These are phyloP conservation scores for Rhinichthys osculus DNA, from an alignment of 2,797 vertebrate species.

Conservation along the genomic window DNA sequence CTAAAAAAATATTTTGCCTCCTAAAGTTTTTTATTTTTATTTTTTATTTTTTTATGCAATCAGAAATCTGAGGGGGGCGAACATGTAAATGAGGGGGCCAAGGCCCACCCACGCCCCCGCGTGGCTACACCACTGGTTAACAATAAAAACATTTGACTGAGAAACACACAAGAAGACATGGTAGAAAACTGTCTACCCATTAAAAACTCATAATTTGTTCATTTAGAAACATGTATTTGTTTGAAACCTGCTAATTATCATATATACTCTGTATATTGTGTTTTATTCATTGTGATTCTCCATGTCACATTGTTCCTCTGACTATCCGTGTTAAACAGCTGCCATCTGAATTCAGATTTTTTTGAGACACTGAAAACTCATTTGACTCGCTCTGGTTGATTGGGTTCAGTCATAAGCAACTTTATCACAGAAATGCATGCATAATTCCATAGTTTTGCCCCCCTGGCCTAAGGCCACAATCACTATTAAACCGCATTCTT, in stretches of 20 bases:
- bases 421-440: constrained; percentile 42
- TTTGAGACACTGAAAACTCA: constrained; percentile 6
- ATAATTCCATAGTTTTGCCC: constrained; percentile 28
- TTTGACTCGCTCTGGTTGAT: constrained; percentile 33
- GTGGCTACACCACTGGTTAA: background rate
- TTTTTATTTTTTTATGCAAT: no score
- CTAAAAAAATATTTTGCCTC: no score
- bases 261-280: background rate
- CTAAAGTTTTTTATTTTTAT: no score
- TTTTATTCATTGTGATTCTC: constrained; percentile 6
- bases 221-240: constrained; percentile 5
- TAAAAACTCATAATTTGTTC: background rate
- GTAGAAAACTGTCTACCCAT: background rate
- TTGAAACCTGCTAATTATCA: background rate
- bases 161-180: background rate
- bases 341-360: background rate
- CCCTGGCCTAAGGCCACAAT: constrained; percentile 5
- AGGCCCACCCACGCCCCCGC: no score
- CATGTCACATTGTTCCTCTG: background rate
- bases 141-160: background rate
- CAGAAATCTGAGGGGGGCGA: no score
- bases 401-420: constrained; percentile 25
- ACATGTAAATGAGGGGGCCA: no score
- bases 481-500: background rate
- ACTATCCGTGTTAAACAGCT: background rate